Percentiles rank a stretch among this genome's conserved stretches.
Conservation (phyloP, 1,140 invertebrate genomes). For the Polypedilum pembai region DNA sequence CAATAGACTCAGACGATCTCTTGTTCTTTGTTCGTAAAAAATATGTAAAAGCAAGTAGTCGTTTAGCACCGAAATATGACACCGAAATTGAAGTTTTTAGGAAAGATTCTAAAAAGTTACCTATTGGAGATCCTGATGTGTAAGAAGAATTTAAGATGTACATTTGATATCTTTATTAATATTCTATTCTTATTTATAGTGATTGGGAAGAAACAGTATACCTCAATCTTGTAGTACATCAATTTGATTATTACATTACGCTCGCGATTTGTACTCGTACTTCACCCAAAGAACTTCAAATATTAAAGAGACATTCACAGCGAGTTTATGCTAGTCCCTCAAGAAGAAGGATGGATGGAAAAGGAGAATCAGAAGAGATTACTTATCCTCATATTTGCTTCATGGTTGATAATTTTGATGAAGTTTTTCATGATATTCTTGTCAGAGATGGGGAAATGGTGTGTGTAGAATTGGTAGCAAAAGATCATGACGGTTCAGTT, state of each 20-base stretch:
- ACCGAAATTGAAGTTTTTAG: conserved; percentile 93
- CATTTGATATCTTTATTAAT: no score
- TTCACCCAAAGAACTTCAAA: conserved; percentile 92
- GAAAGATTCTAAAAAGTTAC: conserved; percentile 92
- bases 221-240: conserved; percentile 95
- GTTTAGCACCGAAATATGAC: conserved; percentile 83
- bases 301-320: conserved; percentile 86
- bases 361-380: conserved; percentile 96
- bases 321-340: conserved; percentile 94
- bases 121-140: conserved; percentile 87
- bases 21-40: conserved; percentile 93
- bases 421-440: conserved; percentile 91
- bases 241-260: conserved; percentile 96
- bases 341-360: conserved; percentile 91
- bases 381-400: conserved; percentile 99
- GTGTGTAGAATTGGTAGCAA: conserved; percentile 92
- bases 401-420: conserved; percentile 98
- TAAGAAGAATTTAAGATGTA: no score
- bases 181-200: neutral
- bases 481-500: conserved; percentile 70
- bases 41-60: conserved; percentile 74
- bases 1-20: conserved; percentile 87
- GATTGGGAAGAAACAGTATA: conserved; percentile 99
- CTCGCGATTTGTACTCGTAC: conserved; percentile 96
- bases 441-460: conserved; percentile 97